These are phyloP conservation scores for Pteruthius melanotis DNA, from an alignment of 2,113 vertebrate genomes.

Conservation along the genomic window DNA sequence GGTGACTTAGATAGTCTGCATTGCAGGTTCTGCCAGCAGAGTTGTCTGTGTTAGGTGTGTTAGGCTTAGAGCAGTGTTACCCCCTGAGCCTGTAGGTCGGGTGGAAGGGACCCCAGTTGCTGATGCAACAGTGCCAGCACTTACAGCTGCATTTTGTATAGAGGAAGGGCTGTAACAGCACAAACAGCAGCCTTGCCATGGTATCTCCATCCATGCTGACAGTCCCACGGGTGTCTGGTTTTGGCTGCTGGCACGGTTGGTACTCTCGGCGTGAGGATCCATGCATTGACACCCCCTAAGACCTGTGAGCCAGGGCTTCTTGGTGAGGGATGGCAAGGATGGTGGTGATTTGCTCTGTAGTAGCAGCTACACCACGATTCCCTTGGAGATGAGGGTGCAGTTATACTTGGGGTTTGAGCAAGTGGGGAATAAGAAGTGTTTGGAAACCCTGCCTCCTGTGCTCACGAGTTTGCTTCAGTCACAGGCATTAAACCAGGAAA, in stretches of 20 bases:
- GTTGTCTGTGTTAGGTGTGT: not conserved
- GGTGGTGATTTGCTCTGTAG: not conserved
- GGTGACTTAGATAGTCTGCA: accelerated
- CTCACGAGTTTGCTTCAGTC: not conserved
- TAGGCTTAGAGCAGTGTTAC: not conserved
- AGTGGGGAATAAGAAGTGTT: not conserved
- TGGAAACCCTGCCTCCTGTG: not conserved
- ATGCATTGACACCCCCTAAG: not conserved
- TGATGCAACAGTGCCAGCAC: accelerated
- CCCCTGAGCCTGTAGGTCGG: not conserved
- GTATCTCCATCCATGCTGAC: not conserved
- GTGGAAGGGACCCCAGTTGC: not conserved
- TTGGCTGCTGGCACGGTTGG: not conserved
- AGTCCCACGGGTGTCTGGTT: not conserved
- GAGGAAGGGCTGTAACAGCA: not conserved
- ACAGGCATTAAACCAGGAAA: not conserved
- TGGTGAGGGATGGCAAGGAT: not conserved
- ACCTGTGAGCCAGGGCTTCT: not conserved
- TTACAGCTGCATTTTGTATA: not conserved
- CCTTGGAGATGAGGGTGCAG: accelerated
- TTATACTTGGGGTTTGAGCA: not conserved
- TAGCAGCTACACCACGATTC: accelerated
- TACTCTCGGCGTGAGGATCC: accelerated
- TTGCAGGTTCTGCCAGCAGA: not conserved
- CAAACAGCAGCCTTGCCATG: not conserved